Percentiles rank a stretch among this genome's conserved stretches.
Evolutionary conservation across 2,888 invertebrate species (phyloP).

Genomic region (Drosophila affinis): DNA sequence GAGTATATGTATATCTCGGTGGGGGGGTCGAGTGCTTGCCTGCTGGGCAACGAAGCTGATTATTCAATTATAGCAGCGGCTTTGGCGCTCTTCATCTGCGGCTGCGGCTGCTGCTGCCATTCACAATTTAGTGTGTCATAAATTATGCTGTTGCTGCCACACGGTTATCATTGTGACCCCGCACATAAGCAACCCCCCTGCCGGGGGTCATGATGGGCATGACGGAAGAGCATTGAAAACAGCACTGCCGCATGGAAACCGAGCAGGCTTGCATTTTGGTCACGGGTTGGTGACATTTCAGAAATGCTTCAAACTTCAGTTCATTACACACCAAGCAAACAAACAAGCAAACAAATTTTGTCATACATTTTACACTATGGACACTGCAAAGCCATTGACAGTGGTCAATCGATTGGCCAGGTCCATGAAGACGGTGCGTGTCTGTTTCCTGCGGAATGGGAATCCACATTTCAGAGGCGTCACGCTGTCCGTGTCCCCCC

Average conservation of each 20-base stretch:
- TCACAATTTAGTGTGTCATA: constrained; percentile 66
- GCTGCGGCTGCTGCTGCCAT: constrained; percentile 50
- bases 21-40: constrained; percentile 45
- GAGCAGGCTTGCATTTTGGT: constrained; percentile 6
- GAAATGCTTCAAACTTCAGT: not conserved
- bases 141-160: constrained; percentile 52
- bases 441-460: constrained; percentile 46
- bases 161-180: constrained; percentile 11
- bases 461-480: constrained; percentile 44
- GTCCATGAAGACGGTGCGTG: constrained; percentile 22
- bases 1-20: not conserved
- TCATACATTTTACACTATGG: not conserved
- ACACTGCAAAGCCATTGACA: not conserved
- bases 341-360: not conserved
- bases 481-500: constrained; percentile 25
- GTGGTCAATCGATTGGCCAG: not conserved
- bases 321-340: not conserved
- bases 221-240: constrained; percentile 49
- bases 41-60: constrained; percentile 67
- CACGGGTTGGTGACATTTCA: not conserved
- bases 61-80: constrained; percentile 76
- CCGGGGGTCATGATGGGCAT: constrained; percentile 14
- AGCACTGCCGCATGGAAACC: constrained; percentile 43
- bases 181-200: not conserved
- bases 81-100: constrained; percentile 62